A percentile compares a stretch with the other conserved stretches of the same genome.
Evolutionary conservation across 2,797 vertebrate species (phyloP).

Genomic region (Benthosema pterotum): DNA sequence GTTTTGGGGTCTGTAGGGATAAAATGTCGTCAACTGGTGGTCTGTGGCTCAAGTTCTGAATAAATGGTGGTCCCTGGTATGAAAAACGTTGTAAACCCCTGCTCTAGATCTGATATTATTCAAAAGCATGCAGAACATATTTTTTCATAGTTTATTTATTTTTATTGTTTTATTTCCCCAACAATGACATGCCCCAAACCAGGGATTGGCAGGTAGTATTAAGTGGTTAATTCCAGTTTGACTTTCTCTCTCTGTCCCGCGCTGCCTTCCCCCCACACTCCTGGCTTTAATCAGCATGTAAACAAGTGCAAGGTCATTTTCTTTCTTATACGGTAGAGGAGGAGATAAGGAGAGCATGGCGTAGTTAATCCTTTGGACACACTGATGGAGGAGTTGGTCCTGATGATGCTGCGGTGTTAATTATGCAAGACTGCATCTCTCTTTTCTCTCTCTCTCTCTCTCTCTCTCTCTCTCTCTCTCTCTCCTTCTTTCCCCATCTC

Average conservation of each 20-base stretch:
- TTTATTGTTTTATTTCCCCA: too few species aligned
- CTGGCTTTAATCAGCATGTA: slow-evolving; percentile 79
- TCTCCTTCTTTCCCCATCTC: slow-evolving; percentile 20
- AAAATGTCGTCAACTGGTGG: too few species aligned
- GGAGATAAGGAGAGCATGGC: slow-evolving; percentile 73
- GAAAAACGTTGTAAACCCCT: too few species aligned
- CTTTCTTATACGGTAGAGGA: slow-evolving; percentile 73
- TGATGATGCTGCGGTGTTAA: slow-evolving; percentile 70
- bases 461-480: not conserved
- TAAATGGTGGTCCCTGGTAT: too few species aligned
- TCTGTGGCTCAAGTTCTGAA: too few species aligned
- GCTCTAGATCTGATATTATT: too few species aligned
- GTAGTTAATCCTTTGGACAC: slow-evolving; percentile 82
- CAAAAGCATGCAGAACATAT: too few species aligned
- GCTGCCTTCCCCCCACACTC: slow-evolving; percentile 54
- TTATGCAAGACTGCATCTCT: slow-evolving; percentile 68
- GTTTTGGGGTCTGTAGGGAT: too few species aligned
- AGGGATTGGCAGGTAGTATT: too few species aligned
- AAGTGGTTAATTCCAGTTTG: slow-evolving; percentile 64
- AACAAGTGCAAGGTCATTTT: slow-evolving; percentile 81
- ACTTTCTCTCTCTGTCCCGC: slow-evolving; percentile 65
- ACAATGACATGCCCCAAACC: too few species aligned
- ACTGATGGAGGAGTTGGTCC: slow-evolving; percentile 80
- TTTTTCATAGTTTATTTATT: too few species aligned
- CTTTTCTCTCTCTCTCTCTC: slow-evolving; percentile 23